Evolutionary conservation across 2,797 vertebrate species (phyloP), one percentile per base, ranked within the genome.

Genomic region (Fundulus diaphanus): DNA sequence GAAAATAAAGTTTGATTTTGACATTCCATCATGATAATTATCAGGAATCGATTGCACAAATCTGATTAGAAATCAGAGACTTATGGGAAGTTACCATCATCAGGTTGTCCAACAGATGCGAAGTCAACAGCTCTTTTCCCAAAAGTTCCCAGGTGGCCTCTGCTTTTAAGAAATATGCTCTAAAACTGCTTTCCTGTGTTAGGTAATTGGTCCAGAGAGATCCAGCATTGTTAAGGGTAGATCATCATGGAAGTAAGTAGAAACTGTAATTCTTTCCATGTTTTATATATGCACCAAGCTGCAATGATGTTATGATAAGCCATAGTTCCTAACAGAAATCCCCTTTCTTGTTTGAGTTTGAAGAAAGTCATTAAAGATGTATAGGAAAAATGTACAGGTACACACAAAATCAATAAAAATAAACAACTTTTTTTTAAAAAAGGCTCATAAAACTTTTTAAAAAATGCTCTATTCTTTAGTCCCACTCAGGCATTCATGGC

Each of bases 111-210:
- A 63, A 5, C 42, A 59, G 35, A 57, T 68, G 35, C 67, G 51
- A 35, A 70, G 61, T 83, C 74, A 81, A 82, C 70, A 78, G 70
- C 22, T 77, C 31, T 75, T 72, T 42, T 29, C 57, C 29, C 49
- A 76, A n/a, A 57, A 54, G n/a, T 66, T 73, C 76, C 70, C 72
- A 52, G 12, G 2, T 70, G 72, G 42, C 40, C 66, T 75, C 35
- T 33, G 68, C 69, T 80, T 49, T 20, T 65, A 22, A 70, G 8
- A 22, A 27, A 51, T n/a, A n/a, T 44, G 12, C 27, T 24, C 29
- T 72, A 61, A 33, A 78, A 68, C 8, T 42, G 3, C 46, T 31
- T 80, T 84, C 76, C 78, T 72, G 65, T 40, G 7, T n/a, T 22
- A 68, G n/a, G 31, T 46, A 71, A 7, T 31, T 68, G 13, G 46